Conservation (phyloP, 2,797 vertebrate genomes). For the Gambusia yucatana region DNA sequence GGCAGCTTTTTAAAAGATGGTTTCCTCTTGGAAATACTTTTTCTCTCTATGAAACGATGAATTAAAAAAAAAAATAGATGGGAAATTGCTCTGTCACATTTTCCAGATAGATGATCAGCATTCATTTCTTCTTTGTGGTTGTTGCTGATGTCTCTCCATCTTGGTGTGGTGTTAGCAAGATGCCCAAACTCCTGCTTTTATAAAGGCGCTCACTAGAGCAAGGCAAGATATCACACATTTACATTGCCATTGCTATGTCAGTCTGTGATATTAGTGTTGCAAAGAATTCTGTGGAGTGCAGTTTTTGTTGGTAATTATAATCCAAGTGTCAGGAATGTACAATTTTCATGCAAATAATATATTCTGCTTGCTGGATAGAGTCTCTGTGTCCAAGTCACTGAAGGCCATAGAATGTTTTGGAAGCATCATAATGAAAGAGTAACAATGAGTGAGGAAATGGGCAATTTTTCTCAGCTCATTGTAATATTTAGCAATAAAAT, state of each 20-base stretch:
- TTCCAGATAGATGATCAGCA: background rate
- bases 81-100: background rate
- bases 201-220: background rate
- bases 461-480: background rate
- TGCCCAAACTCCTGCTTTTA: background rate
- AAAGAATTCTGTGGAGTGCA: background rate
- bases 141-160: background rate
- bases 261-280: background rate
- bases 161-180: background rate
- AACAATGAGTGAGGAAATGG: background rate
- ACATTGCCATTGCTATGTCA: background rate
- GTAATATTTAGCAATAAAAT: background rate
- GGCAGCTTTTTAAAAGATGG: background rate
- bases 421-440: background rate
- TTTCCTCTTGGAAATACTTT: background rate
- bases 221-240: background rate
- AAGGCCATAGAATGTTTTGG: background rate
- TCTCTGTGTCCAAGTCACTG: background rate
- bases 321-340: background rate
- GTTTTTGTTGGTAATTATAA: background rate
- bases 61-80: background rate
- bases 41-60: background rate
- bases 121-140: background rate
- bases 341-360: background rate
- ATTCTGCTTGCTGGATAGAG: background rate